Conservation (phyloP, 1,140 invertebrate genomes). For the Cyclina sinensis region DNA sequence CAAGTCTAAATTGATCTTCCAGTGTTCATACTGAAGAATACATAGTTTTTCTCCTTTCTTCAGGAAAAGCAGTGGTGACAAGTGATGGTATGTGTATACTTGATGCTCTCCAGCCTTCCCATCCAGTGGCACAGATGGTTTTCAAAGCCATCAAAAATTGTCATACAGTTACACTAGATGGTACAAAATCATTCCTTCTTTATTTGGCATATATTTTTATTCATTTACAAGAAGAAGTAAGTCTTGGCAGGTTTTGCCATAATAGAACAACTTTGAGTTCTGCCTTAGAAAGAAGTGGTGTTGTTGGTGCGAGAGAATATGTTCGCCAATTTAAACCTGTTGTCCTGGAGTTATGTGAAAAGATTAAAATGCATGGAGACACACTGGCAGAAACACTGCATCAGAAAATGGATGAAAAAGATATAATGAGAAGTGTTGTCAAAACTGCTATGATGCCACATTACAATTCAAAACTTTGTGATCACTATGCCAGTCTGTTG, state of each 20-base stretch:
- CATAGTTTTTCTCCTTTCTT: conserved; percentile 29
- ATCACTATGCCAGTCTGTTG: conserved; percentile 7
- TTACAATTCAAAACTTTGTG: conserved; percentile 26
- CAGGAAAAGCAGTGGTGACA: conserved; percentile 73
- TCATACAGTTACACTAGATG: conserved; percentile 66
- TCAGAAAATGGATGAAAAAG: not conserved
- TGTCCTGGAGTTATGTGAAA: not conserved
- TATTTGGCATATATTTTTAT: conserved; percentile 68
- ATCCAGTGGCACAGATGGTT: conserved; percentile 75
- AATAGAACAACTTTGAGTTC: not conserved
- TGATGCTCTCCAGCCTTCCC: conserved; percentile 66
- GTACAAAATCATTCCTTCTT: conserved; percentile 77
- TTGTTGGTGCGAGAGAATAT: not conserved
- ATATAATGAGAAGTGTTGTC: conserved; percentile 8
- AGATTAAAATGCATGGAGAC: not conserved
- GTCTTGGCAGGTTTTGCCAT: conserved; percentile 11
- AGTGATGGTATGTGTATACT: conserved; percentile 75
- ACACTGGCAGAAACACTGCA: not conserved
- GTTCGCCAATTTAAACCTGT: not conserved
- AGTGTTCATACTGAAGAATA: no score
- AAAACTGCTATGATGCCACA: conserved; percentile 28
- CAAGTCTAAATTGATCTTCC: no score
- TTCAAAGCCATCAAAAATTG: conserved; percentile 37
- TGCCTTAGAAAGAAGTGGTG: not conserved
- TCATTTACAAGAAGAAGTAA: conserved; percentile 47